Evolutionary conservation across 2,888 invertebrate genomes (phyloP).

Genomic region (Strigamia transsilvanica): DNA sequence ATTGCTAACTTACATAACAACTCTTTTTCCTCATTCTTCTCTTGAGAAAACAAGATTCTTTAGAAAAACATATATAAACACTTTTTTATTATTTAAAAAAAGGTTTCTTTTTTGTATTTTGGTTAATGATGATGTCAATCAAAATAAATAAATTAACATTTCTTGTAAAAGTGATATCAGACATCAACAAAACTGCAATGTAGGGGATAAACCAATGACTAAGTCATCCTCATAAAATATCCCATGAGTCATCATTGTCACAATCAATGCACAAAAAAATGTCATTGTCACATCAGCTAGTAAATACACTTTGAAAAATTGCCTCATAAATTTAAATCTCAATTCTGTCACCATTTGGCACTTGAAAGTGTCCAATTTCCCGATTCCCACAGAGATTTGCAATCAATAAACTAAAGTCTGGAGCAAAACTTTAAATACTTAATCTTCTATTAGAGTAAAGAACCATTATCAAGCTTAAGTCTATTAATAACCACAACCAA

Average conservation of each 20-base stretch:
- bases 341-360: not conserved
- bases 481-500: not conserved
- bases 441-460: not conserved
- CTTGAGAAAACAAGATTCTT: not conserved
- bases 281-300: not conserved
- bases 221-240: not conserved
- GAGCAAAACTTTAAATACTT: slow-evolving; percentile 2
- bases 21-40: not conserved
- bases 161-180: not conserved
- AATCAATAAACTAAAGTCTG: not conserved
- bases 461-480: not conserved
- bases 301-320: not conserved
- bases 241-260: not conserved
- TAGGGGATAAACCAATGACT: not conserved
- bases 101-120: not conserved
- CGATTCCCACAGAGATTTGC: not conserved
- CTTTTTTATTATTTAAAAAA: not conserved
- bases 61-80: not conserved
- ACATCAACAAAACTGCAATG: not conserved
- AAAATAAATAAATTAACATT: not conserved
- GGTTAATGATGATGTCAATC: not conserved
- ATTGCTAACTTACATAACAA: not conserved
- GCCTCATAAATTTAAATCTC: not conserved
- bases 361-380: not conserved
- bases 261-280: not conserved